phyloP scores from a whole-genome alignment of 2,797 vertebrate species.

The Falco novaeseelandiae region DNA sequence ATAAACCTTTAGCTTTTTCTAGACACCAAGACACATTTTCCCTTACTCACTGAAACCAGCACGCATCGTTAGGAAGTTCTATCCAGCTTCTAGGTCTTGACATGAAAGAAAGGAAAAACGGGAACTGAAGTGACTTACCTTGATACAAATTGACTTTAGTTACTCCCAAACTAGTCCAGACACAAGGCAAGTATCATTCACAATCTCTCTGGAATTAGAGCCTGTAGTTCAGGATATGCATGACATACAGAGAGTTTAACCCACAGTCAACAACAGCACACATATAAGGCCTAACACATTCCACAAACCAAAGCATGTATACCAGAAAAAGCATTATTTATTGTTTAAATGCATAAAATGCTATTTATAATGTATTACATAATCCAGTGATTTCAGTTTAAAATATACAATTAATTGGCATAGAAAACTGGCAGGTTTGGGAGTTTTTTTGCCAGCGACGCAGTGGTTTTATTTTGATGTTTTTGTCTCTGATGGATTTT shows the following conservation, averaged over 20 bases:
- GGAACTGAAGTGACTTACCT: neutral
- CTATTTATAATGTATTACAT: slow-evolving; percentile 59
- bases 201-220: neutral
- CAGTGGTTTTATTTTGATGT: slow-evolving; percentile 81
- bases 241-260: neutral
- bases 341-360: slow-evolving; percentile 58
- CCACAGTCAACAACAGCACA: fast-evolving
- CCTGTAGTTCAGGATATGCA: neutral
- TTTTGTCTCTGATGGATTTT: slow-evolving; percentile 89
- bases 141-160: neutral
- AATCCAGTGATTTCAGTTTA: slow-evolving; percentile 29
- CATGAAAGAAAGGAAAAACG: neutral
- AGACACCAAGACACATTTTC: neutral
- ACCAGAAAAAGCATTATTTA: slow-evolving; percentile 66
- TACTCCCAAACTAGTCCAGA: neutral
- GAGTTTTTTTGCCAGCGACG: neutral
- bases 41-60: neutral
- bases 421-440: neutral
- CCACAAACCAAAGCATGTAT: neutral
- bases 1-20: neutral
- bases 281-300: neutral
- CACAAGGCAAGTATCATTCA: neutral
- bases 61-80: fast-evolving
- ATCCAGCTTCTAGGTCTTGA: neutral
- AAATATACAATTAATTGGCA: slow-evolving; percentile 41